Percentiles rank a stretch among this genome's conserved stretches.
Conservation (phyloP, 2,888 invertebrate species). For the Drosophila anomalata region DNA sequence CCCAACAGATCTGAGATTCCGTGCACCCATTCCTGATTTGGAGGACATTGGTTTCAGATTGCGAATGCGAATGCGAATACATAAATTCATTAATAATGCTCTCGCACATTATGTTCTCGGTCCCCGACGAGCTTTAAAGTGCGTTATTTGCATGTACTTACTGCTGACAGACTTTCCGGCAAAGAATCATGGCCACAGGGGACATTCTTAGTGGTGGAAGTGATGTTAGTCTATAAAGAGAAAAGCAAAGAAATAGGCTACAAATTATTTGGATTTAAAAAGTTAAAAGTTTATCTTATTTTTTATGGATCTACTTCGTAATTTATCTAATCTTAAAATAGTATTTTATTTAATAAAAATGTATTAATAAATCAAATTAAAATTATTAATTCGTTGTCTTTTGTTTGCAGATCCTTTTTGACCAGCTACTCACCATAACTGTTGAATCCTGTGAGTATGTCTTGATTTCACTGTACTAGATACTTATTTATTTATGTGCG, state of each 20-base stretch:
- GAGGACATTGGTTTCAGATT: neutral
- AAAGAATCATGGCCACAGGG: conserved; percentile 17
- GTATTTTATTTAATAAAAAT: too few species aligned
- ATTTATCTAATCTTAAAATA: too few species aligned
- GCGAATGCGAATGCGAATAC: conserved; percentile 52
- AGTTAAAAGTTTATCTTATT: too few species aligned
- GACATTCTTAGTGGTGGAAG: neutral
- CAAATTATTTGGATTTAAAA: too few species aligned
- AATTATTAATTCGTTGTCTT: too few species aligned
- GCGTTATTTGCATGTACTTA: conserved; percentile 24
- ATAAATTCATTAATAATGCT: conserved; percentile 70
- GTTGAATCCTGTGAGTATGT: conserved; percentile 27
- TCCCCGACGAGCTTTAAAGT: conserved; percentile 59
- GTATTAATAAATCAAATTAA: too few species aligned
- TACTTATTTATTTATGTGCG: conserved; percentile 39
- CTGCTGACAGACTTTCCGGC: conserved; percentile 12
- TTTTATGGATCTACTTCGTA: too few species aligned
- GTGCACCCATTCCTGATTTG: conserved; percentile 30
- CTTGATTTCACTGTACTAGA: conserved; percentile 33
- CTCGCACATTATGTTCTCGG: conserved; percentile 56
- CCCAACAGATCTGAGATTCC: conserved; percentile 27
- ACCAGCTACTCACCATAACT: neutral
- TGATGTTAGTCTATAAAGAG: neutral
- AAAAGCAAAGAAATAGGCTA: neutral
- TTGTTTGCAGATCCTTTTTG: conserved; percentile 1